phyloP scores from a whole-genome alignment of 2,888 invertebrate species.

The Nysson spinosus region DNA sequence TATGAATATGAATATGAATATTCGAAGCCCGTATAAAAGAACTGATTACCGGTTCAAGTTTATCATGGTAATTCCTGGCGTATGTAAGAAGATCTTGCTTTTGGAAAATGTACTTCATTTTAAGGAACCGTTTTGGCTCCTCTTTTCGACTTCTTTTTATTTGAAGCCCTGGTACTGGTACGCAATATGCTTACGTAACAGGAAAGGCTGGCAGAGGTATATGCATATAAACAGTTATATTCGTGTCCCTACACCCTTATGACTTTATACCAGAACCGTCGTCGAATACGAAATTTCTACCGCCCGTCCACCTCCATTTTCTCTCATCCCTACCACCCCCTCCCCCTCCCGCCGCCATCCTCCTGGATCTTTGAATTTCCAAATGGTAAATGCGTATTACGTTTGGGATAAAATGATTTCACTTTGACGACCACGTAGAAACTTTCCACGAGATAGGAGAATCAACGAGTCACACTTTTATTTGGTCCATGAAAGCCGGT shows the following conservation, averaged over 20 bases:
- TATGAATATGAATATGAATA: not conserved
- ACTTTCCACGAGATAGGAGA: not conserved
- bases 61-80: not conserved
- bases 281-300: slow-evolving; percentile 68
- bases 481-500: not conserved
- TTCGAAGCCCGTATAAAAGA: slow-evolving; percentile 11
- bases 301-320: slow-evolving; percentile 11
- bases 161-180: slow-evolving; percentile 37
- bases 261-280: slow-evolving; percentile 68
- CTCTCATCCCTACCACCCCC: slow-evolving; percentile 4
- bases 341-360: slow-evolving; percentile 4
- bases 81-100: slow-evolving; percentile 18
- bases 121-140: slow-evolving; percentile 35
- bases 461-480: slow-evolving; percentile 1
- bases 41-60: slow-evolving; percentile 13
- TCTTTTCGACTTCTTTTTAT: slow-evolving; percentile 28
- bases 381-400: slow-evolving; percentile 17
- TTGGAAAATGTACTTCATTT: slow-evolving; percentile 36
- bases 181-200: slow-evolving; percentile 64
- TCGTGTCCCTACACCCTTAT: slow-evolving; percentile 66
- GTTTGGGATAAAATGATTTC: slow-evolving; percentile 22
- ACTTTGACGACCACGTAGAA: slow-evolving; percentile 2
- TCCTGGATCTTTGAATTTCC: slow-evolving; percentile 16
- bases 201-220: slow-evolving; percentile 46
- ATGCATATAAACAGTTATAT: slow-evolving; percentile 72